These are phyloP conservation scores for Podotricha telesiphe DNA, from an alignment of 2,888 invertebrate species.

Conservation along the genomic window DNA sequence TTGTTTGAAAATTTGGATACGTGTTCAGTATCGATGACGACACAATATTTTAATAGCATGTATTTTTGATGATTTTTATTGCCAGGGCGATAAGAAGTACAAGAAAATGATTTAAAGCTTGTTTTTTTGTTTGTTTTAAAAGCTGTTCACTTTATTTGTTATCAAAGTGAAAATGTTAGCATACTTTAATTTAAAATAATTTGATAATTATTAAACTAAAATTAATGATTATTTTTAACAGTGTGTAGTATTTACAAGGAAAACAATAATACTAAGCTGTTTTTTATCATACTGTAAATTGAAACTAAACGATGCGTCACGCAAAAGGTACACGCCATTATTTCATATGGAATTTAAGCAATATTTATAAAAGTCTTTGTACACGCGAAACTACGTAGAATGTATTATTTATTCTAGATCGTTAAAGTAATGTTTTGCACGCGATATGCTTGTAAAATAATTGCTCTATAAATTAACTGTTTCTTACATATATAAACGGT, in stretches of 20 bases:
- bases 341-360: slow-evolving; percentile 26
- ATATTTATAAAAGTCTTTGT: slow-evolving; percentile 36
- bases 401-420: slow-evolving; percentile 17
- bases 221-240: not conserved
- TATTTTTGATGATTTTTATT: too few species aligned
- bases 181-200: too few species aligned
- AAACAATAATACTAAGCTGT: not conserved
- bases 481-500: not conserved
- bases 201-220: too few species aligned
- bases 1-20: too few species aligned
- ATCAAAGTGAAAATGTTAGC: too few species aligned
- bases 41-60: too few species aligned
- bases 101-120: too few species aligned
- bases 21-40: too few species aligned
- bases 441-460: slow-evolving; percentile 24
- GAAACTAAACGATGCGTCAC: slow-evolving; percentile 3
- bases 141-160: too few species aligned
- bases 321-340: slow-evolving; percentile 28
- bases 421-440: slow-evolving; percentile 21
- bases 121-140: too few species aligned
- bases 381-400: slow-evolving; percentile 30
- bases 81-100: too few species aligned
- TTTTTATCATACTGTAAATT: slow-evolving; percentile 15
- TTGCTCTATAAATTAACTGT: not conserved
- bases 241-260: not conserved